Evolutionary conservation across 2,113 vertebrate species (phyloP).

Genomic region (Cranoglanis bouderius): DNA sequence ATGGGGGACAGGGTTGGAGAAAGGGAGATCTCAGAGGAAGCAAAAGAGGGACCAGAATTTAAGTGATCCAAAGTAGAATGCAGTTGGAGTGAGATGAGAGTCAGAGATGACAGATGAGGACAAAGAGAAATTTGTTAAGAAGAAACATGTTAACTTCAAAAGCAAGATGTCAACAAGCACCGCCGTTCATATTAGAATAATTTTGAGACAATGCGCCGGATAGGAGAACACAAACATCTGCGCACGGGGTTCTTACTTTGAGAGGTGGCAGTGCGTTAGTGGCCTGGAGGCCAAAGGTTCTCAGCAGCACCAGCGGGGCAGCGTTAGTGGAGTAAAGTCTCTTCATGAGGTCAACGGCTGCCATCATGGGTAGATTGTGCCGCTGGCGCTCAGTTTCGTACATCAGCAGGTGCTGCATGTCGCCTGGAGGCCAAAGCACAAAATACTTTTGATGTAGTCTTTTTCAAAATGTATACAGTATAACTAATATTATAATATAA

Average conservation of each 20-base stretch:
- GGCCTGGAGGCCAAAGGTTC: slow-evolving; percentile 90
- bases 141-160: not conserved
- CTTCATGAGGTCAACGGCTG: slow-evolving; percentile 86
- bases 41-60: slow-evolving; percentile 47
- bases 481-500: not conserved
- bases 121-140: not conserved
- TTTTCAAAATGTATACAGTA: not conserved
- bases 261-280: slow-evolving; percentile 84
- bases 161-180: not conserved
- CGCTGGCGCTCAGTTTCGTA: slow-evolving; percentile 92
- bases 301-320: slow-evolving; percentile 83
- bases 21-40: slow-evolving; percentile 61
- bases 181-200: not conserved
- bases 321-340: slow-evolving; percentile 87
- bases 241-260: slow-evolving; percentile 78
- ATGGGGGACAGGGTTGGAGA: slow-evolving; percentile 55
- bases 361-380: slow-evolving; percentile 90
- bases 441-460: not conserved
- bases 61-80: not conserved
- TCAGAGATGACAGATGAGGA: not conserved
- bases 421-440: slow-evolving; percentile 73
- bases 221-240: not conserved
- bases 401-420: slow-evolving; percentile 84
- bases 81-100: slow-evolving; percentile 24
- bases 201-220: not conserved